A percentile compares a stretch with the other conserved stretches of the same genome.
Evolutionary conservation across 2,888 invertebrate species (phyloP).

Genomic region (Pachliopta kotzebuea): DNA sequence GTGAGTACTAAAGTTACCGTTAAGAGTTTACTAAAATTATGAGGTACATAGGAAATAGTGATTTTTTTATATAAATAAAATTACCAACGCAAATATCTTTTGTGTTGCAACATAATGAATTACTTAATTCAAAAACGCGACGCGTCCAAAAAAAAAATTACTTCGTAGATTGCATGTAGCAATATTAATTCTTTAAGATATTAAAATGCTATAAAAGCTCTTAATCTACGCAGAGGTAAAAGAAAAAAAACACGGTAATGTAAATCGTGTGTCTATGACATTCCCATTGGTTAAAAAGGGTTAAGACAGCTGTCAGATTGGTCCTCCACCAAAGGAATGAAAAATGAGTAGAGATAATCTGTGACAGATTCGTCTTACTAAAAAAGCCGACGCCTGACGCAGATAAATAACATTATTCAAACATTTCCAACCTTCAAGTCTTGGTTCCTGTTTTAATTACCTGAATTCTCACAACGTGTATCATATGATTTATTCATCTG

Average conservation of each 20-base stretch:
- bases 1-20: too few species aligned
- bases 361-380: slow-evolving; percentile 77
- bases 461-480: slow-evolving; percentile 76
- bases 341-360: slow-evolving; percentile 73
- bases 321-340: slow-evolving; percentile 73
- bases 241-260: slow-evolving; percentile 57
- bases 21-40: too few species aligned
- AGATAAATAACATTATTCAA: slow-evolving; percentile 76
- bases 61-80: slow-evolving; percentile 17
- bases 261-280: slow-evolving; percentile 71
- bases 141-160: slow-evolving; percentile 24
- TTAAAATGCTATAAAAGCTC: slow-evolving; percentile 30
- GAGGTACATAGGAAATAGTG: slow-evolving; percentile 4
- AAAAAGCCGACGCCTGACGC: slow-evolving; percentile 74
- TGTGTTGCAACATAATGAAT: slow-evolving; percentile 25
- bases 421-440: slow-evolving; percentile 61
- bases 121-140: slow-evolving; percentile 25
- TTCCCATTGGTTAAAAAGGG: slow-evolving; percentile 79
- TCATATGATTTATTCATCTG: slow-evolving; percentile 36
- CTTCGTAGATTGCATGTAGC: slow-evolving; percentile 27
- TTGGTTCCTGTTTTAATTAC: slow-evolving; percentile 74
- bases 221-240: slow-evolving; percentile 33
- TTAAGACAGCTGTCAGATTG: slow-evolving; percentile 78
- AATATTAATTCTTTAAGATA: slow-evolving; percentile 28
- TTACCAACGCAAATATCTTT: slow-evolving; percentile 23